phyloP scores from a whole-genome alignment of 2,888 invertebrate genomes.

The Caenorhabditis angaria region DNA sequence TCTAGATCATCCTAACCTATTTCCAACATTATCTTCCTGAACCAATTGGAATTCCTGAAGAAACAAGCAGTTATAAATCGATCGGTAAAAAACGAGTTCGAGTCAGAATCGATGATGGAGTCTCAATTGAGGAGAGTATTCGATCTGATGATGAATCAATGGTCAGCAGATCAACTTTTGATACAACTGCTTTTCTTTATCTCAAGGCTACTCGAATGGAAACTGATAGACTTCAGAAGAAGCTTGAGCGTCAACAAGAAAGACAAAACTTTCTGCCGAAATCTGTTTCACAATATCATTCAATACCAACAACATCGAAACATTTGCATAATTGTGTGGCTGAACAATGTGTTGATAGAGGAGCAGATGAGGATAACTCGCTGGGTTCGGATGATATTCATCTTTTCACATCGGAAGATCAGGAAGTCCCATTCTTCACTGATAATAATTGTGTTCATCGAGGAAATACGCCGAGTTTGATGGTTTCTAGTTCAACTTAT shows the following conservation, averaged over 20 bases:
- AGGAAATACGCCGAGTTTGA: slow-evolving; percentile 20
- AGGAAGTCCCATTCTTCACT: slow-evolving; percentile 37
- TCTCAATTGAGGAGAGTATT: slow-evolving; percentile 22
- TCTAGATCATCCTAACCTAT: slow-evolving; percentile 47
- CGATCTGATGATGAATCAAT: slow-evolving; percentile 21
- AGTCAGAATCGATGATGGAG: slow-evolving; percentile 36
- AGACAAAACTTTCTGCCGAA: slow-evolving; percentile 37
- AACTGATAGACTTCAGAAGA: slow-evolving; percentile 40
- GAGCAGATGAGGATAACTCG: slow-evolving; percentile 17
- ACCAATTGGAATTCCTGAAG: slow-evolving; percentile 51
- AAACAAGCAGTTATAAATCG: slow-evolving; percentile 48
- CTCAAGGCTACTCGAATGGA: slow-evolving; percentile 51
- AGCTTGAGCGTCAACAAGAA: slow-evolving; percentile 34
- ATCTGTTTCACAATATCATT: slow-evolving; percentile 52
- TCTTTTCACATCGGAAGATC: slow-evolving; percentile 32
- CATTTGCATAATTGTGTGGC: slow-evolving; percentile 34
- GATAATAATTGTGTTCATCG: slow-evolving; percentile 17
- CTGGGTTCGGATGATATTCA: slow-evolving; percentile 27
- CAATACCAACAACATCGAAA: slow-evolving; percentile 25
- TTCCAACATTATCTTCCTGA: slow-evolving; percentile 51
- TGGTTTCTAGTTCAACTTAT: background rate
- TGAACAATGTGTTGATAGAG: slow-evolving; percentile 29
- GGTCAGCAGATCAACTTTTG: slow-evolving; percentile 40
- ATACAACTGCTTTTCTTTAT: slow-evolving; percentile 50
- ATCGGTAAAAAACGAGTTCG: slow-evolving; percentile 35